A percentile compares a stretch with the other conserved stretches of the same genome.
Evolutionary conservation across 2,888 invertebrate species (phyloP).

Genomic region (Pterostichus madidus): DNA sequence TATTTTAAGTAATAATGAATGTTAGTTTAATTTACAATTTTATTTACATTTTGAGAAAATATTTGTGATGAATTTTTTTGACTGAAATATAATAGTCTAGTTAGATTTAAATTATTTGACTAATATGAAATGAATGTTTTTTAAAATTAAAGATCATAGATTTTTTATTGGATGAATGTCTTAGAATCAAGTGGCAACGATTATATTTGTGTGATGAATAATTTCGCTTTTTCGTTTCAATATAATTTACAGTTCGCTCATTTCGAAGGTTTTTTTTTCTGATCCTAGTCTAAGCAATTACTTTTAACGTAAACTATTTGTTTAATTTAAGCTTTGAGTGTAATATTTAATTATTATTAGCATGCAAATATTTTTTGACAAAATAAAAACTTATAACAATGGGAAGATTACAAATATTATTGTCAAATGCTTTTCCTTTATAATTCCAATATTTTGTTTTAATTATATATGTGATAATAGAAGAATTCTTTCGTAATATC

Average conservation of each 20-base stretch:
- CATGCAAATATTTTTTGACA: conserved; percentile 36
- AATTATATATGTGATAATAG: not conserved
- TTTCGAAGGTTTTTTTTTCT: not conserved
- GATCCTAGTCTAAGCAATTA: conserved; percentile 38
- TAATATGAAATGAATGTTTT: conserved; percentile 25
- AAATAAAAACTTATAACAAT: conserved; percentile 24
- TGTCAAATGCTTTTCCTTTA: conserved; percentile 34
- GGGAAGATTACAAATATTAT: not conserved
- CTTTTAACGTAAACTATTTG: conserved; percentile 21
- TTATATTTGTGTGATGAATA: conserved; percentile 20
- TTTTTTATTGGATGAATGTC: conserved; percentile 14
- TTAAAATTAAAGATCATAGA: conserved; percentile 3
- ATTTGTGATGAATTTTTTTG: conserved; percentile 44
- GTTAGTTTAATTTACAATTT: conserved; percentile 17
- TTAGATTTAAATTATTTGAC: conserved; percentile 5
- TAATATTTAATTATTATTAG: conserved; percentile 32
- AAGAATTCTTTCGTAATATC: not conserved
- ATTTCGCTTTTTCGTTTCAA: conserved; percentile 18
- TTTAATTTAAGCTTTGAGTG: conserved; percentile 24
- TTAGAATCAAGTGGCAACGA: conserved; percentile 21
- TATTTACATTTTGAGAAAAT: conserved; percentile 6
- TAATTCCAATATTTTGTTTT: not conserved
- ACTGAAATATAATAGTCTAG: conserved; percentile 23
- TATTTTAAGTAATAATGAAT: not conserved
- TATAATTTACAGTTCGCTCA: not conserved